These are phyloP conservation scores for Carettochelys insculpta DNA, from an alignment of 2,113 vertebrate genomes.

Conservation along the genomic window DNA sequence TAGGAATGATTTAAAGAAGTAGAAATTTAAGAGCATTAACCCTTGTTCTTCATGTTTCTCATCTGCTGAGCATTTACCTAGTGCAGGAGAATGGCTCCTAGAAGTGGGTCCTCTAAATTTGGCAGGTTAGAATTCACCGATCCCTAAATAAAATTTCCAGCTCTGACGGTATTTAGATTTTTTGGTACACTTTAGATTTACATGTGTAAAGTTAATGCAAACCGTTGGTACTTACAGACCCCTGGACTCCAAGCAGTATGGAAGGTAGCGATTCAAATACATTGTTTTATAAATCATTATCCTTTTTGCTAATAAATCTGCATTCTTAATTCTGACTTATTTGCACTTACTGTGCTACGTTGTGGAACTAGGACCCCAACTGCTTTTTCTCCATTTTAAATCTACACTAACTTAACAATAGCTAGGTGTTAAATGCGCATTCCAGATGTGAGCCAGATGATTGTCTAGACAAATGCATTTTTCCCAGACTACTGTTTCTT, in stretches of 20 bases:
- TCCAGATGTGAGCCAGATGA: neutral
- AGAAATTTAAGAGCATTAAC: accelerated
- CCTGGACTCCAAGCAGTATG: neutral
- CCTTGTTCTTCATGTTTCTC: neutral
- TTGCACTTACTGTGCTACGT: neutral
- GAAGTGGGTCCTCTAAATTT: neutral
- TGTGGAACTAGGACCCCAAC: neutral
- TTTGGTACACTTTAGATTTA: neutral
- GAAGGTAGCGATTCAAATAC: neutral
- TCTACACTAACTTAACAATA: neutral
- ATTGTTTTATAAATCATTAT: neutral
- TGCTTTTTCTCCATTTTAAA: neutral
- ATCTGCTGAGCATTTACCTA: neutral
- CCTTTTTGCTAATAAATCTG: neutral
- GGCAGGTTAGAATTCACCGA: neutral
- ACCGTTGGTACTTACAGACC: accelerated
- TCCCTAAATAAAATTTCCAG: neutral
- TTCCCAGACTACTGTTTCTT: neutral
- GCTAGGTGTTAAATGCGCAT: neutral
- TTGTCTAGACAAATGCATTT: neutral
- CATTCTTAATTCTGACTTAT: neutral
- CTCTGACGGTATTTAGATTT: neutral
- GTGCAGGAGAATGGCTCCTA: neutral
- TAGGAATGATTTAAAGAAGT: neutral
- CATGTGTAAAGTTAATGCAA: neutral